Conservation (phyloP, 2,113 vertebrate species). For the Pao palembangensis region DNA sequence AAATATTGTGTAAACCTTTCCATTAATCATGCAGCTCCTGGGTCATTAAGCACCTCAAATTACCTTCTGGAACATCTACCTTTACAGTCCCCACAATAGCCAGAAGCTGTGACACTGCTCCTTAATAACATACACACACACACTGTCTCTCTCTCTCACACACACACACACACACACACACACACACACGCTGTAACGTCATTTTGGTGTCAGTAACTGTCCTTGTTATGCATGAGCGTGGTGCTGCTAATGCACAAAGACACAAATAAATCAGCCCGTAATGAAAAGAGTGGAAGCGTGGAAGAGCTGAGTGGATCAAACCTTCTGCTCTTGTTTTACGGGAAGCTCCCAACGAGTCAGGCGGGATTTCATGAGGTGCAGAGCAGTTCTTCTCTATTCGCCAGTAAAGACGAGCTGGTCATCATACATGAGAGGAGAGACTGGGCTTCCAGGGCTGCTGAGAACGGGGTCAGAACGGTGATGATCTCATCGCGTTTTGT, state of each 20-base stretch:
- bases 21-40: constrained; percentile 62
- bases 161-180: neutral
- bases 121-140: constrained; percentile 39
- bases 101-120: constrained; percentile 48
- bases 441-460: neutral
- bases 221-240: constrained; percentile 9
- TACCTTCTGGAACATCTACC: constrained; percentile 51
- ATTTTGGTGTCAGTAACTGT: constrained; percentile 19
- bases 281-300: constrained; percentile 29
- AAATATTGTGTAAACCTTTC: constrained; percentile 50
- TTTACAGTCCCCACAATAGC: constrained; percentile 50
- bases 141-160: neutral
- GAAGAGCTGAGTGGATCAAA: constrained; percentile 12
- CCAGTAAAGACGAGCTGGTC: constrained; percentile 13
- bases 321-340: constrained; percentile 11
- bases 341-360: constrained; percentile 6
- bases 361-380: constrained; percentile 29
- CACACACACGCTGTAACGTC: too few relatives aligned
- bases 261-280: constrained; percentile 47
- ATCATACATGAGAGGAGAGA: neutral
- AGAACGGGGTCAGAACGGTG: neutral
- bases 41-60: constrained; percentile 62
- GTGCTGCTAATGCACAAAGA: constrained; percentile 34
- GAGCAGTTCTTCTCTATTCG: constrained; percentile 17
- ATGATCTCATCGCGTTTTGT: too few relatives aligned